Conservation (phyloP, 2,888 invertebrate genomes). For the Macrophya alboannulata region DNA sequence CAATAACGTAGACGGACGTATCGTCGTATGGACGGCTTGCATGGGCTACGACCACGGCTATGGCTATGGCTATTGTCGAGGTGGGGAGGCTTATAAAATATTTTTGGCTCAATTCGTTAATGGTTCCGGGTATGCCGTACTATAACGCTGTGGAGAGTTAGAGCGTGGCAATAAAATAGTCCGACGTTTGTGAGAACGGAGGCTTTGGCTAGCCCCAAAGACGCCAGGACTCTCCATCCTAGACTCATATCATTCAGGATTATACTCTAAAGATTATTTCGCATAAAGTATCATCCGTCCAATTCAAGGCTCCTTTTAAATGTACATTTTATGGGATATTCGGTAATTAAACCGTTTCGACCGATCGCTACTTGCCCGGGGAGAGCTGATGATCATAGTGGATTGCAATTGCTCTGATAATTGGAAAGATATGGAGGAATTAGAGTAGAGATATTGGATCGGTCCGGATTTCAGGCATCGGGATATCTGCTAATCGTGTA, state of each 20-base stretch:
- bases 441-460: background rate
- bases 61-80: slow-evolving; percentile 16
- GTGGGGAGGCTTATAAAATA: slow-evolving; percentile 58
- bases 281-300: background rate
- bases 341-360: background rate
- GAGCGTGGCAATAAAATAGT: slow-evolving; percentile 49
- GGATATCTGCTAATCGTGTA: background rate
- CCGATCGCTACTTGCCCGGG: background rate
- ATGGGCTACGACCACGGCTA: too few species aligned
- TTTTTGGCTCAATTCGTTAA: slow-evolving; percentile 66
- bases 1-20: slow-evolving; percentile 31
- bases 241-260: slow-evolving; percentile 34
- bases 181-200: slow-evolving; percentile 28
- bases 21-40: background rate
- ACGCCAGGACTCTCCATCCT: slow-evolving; percentile 43
- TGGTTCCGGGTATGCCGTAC: slow-evolving; percentile 52
- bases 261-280: slow-evolving; percentile 22
- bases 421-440: background rate
- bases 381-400: background rate
- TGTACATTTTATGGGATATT: background rate
- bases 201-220: slow-evolving; percentile 54
- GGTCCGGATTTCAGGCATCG: background rate
- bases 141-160: slow-evolving; percentile 24
- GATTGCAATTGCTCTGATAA: background rate
- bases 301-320: background rate